Evolutionary conservation across 2,113 vertebrate species (phyloP), one percentile per base, ranked within the genome.

Genomic region (Anarrhichthys ocellatus): DNA sequence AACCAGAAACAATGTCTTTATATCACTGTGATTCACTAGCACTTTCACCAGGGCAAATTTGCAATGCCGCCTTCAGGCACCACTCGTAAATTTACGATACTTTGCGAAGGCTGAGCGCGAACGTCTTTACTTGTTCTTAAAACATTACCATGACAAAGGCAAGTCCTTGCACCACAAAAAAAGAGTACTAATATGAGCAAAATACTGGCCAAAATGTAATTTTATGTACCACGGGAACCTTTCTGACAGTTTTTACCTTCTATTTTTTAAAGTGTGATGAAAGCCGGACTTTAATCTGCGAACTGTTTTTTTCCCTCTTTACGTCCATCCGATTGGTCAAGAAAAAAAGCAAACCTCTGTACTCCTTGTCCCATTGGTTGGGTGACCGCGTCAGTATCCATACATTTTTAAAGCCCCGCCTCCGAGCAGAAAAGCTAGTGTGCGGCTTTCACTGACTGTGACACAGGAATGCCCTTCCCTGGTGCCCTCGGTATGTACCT

Each of bases 391-490:
- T 90, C 89, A 68, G 7, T 76, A 42, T 9, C 4, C 40, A 6
- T n/a, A n/a, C 14, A 29, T 54, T 76, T 18, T 24, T 2, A 48
- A 42, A 58, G 73, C 20, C 20, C 82, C 68, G 65, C 78, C 91
- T 52, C 64, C 34, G 20, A 69, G 48, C 70, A 79, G 84, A 88
- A 59, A 81, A 66, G 34, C 68, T 67, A 52, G 78, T 73, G 74
- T 89, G 90, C 84, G 68, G 85, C 81, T 75, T 78, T 80, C 71
- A 75, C 48, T 52, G 69, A 69, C 73, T 62, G 82, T 83, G 86
- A 83, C 82, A 88, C 81, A 4, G 87, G 88, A 86, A 94, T 93
- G 94, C 84, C 95, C 94, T 95, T 95, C 90, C 83, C 54, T 52
- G 50, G 50, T 78, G 56, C 52, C 48, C 80, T 32, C 69, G 87